Evolutionary conservation across 2,797 vertebrate species (phyloP).

Genomic region (Microctenopoma lineatum): DNA sequence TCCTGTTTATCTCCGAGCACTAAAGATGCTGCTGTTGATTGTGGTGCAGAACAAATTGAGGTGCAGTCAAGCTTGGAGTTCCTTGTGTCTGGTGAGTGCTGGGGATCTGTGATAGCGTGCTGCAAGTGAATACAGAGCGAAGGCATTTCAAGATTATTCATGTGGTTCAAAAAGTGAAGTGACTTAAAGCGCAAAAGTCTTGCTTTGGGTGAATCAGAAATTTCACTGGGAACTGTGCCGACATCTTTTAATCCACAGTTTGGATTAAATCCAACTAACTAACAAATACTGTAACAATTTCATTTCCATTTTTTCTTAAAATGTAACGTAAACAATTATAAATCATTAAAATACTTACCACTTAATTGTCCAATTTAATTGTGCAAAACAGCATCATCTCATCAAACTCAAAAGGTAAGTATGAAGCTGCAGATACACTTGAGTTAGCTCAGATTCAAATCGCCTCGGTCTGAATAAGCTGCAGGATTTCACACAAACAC

Average conservation of each 20-base stretch:
- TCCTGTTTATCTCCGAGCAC: conserved; percentile 10
- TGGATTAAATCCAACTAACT: too few relatives aligned
- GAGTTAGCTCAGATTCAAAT: conserved; percentile 6
- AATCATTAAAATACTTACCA: too few relatives aligned
- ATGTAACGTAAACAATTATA: too few relatives aligned
- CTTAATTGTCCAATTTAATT: too few relatives aligned
- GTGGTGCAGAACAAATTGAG: neutral
- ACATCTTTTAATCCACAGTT: neutral
- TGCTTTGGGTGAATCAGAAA: neutral
- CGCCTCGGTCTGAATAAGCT: conserved; percentile 40
- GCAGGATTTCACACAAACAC: conserved; percentile 56
- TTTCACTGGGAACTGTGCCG: neutral
- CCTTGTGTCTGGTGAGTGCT: neutral
- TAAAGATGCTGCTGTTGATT: neutral
- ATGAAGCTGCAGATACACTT: neutral
- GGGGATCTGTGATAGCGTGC: neutral
- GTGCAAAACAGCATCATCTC: neutral
- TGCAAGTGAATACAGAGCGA: neutral
- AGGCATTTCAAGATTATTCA: neutral
- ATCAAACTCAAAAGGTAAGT: neutral
- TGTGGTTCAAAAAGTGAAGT: too few relatives aligned
- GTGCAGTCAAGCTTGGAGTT: conserved; percentile 10
- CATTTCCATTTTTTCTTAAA: neutral
- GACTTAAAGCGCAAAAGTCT: neutral
- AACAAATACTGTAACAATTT: neutral